Conservation (phyloP, 2,888 invertebrate genomes). For the Parnassius glacialis region DNA sequence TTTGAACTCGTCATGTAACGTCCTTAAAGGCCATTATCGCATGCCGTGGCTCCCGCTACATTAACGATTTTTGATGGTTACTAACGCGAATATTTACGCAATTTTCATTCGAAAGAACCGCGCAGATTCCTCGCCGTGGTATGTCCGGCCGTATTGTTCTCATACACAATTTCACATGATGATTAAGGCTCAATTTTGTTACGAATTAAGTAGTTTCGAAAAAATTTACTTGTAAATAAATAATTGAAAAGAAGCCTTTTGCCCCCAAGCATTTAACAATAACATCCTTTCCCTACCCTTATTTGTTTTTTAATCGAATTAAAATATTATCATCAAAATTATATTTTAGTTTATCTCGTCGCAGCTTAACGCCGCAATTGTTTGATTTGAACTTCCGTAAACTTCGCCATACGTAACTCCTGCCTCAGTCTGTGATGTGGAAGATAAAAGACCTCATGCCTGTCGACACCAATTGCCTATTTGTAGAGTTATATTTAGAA, state of each 20-base stretch:
- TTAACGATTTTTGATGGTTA: constrained; percentile 14
- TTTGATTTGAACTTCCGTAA: too few species aligned
- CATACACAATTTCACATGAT: constrained; percentile 11
- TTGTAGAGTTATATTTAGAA: too few species aligned
- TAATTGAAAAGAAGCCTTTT: not conserved
- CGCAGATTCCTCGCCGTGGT: constrained; percentile 4
- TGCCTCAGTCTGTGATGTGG: too few species aligned
- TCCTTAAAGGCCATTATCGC: constrained; percentile 13
- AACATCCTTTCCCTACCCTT: too few species aligned
- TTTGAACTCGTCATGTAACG: constrained; percentile 15
- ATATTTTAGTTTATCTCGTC: too few species aligned
- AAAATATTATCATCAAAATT: too few species aligned
- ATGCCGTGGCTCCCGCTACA: not conserved
- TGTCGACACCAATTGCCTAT: too few species aligned
- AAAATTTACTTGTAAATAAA: constrained; percentile 14
- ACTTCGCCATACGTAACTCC: too few species aligned
- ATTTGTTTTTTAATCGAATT: too few species aligned
- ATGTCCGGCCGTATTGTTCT: constrained; percentile 13
- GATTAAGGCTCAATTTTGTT: constrained; percentile 16
- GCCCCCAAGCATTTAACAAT: not conserved
- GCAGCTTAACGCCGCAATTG: too few species aligned
- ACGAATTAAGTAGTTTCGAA: constrained; percentile 17
- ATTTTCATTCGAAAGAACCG: constrained; percentile 4
- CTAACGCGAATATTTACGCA: constrained; percentile 1
- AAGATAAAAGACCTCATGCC: too few species aligned